Conservation (phyloP, 1,140 invertebrate species). For the Caenorhabditis elegans region WBcel235 BX284602.5:5219501-5220000, state of each 20-base stretch:
- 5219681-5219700: background rate
- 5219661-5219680: background rate
- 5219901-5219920: constrained; percentile 16
- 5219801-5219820: constrained; percentile 11
- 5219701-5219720: constrained; percentile 20
- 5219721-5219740: constrained; percentile 1
- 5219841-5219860: constrained; percentile 27
- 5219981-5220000: background rate
- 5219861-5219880: constrained; percentile 18
- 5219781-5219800: background rate
- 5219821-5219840: constrained; percentile 22
- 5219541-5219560: constrained; percentile 33
- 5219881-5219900: constrained; percentile 11
- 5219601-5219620: constrained; percentile 30
- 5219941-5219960: constrained; percentile 24
- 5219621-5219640: background rate
- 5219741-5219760: constrained; percentile 21
- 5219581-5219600: background rate
- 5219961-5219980: background rate
- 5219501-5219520: background rate
- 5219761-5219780: background rate
- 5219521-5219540: constrained; percentile 18
- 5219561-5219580: constrained; percentile 7
- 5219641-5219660: background rate
- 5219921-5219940: constrained; percentile 32